Percentiles rank a stretch among this genome's conserved stretches.
These are phyloP conservation scores for Exephanes ischioxanthus DNA, from an alignment of 2,888 invertebrate species.

Conservation along the genomic window DNA sequence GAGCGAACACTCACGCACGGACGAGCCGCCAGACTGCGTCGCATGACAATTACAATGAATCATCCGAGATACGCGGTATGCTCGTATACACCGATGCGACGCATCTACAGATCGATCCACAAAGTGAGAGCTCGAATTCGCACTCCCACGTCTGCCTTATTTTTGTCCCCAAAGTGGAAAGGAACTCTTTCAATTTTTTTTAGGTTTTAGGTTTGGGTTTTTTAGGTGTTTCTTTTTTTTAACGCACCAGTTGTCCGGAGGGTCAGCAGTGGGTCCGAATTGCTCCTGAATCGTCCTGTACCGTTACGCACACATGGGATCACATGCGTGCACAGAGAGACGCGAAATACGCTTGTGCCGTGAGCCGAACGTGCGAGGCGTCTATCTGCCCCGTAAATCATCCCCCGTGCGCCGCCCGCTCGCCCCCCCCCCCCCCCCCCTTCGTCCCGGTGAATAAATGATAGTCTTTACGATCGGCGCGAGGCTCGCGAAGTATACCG, in stretches of 20 bases:
- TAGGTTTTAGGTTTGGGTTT: not conserved
- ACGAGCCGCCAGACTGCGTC: constrained; percentile 68
- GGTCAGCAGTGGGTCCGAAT: not conserved
- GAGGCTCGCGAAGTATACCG: constrained; percentile 60
- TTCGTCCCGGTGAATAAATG: constrained; percentile 70
- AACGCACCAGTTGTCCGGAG: no score
- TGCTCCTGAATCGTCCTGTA: constrained; percentile 57
- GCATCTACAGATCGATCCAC: constrained; percentile 55
- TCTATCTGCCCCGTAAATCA: constrained; percentile 72
- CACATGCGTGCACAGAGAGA: constrained; percentile 45
- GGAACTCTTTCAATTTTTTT: not conserved
- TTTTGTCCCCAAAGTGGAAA: not conserved
- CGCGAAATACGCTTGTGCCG: constrained; percentile 64
- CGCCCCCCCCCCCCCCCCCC: constrained; percentile 54
- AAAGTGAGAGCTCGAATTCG: not conserved
- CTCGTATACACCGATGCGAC: constrained; percentile 25
- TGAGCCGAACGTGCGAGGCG: constrained; percentile 62
- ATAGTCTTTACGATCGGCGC: constrained; percentile 71
- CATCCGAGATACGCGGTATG: constrained; percentile 74
- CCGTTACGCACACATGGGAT: constrained; percentile 23
- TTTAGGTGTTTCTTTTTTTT: not conserved
- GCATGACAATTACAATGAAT: constrained; percentile 81
- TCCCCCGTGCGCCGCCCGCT: constrained; percentile 60
- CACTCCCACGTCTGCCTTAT: not conserved
- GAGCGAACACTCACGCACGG: constrained; percentile 68